Evolutionary conservation across 2,113 vertebrate genomes (phyloP).

Genomic region (Mellivora capensis): DNA sequence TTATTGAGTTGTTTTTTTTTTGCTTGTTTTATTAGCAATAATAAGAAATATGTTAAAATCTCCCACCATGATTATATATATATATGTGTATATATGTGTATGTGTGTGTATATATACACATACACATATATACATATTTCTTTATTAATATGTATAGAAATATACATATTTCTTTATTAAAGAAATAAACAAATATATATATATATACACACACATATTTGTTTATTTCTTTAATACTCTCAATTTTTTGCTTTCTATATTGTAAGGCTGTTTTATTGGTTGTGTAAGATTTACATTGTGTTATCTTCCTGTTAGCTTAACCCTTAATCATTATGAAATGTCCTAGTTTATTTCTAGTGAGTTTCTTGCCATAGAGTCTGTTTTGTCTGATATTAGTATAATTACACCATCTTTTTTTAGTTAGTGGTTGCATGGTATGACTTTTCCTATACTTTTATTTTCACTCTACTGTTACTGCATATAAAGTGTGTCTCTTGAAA

Average conservation of each 20-base stretch:
- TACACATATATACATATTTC: no score
- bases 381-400: background rate
- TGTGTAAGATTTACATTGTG: background rate
- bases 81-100: no score
- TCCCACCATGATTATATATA: background rate
- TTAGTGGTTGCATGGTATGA: background rate
- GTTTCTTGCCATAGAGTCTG: background rate
- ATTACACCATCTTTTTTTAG: background rate
- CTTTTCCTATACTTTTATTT: background rate
- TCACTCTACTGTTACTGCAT: background rate
- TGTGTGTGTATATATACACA: no score
- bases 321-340: background rate
- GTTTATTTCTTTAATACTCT: background rate
- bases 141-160: no score
- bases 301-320: background rate
- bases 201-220: no score
- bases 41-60: background rate
- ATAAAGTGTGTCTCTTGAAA: background rate
- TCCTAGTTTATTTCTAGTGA: background rate
- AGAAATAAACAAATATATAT: no score
- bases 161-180: no score
- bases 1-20: background rate
- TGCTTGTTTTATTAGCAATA: background rate
- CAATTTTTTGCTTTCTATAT: background rate
- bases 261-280: background rate